These are phyloP conservation scores for Gymnocheta viridis DNA, from an alignment of 2,888 invertebrate species.

Conservation along the genomic window DNA sequence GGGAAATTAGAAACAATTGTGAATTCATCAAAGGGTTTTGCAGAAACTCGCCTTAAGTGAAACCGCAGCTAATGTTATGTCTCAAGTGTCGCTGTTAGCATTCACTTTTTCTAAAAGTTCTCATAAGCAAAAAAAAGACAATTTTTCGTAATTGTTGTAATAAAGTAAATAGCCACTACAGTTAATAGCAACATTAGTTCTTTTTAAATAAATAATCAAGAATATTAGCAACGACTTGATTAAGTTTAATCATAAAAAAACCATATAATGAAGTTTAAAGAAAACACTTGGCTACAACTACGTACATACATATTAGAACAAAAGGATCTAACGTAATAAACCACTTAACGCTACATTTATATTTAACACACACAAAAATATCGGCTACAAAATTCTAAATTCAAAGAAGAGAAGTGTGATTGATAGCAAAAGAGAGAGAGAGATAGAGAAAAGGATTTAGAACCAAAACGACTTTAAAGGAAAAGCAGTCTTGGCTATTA, in stretches of 20 bases:
- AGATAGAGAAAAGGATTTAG: not conserved
- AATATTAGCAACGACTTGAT: not conserved
- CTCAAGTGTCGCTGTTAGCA: not conserved
- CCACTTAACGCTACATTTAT: not conserved
- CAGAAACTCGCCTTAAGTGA: not conserved
- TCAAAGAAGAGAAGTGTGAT: not conserved
- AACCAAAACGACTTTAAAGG: too few species aligned
- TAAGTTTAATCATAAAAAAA: not conserved
- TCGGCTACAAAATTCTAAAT: not conserved
- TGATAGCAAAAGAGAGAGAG: not conserved
- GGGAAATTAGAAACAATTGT: not conserved
- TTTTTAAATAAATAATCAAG: slow-evolving; percentile 14
- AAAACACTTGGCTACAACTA: slow-evolving; percentile 7
- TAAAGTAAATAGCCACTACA: not conserved
- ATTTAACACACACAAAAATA: not conserved
- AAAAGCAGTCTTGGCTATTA: too few species aligned
- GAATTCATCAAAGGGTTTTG: not conserved
- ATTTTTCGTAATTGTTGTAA: slow-evolving; percentile 2
- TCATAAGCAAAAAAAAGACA: not conserved
- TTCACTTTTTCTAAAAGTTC: not conserved
- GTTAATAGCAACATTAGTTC: not conserved
- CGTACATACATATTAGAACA: not conserved
- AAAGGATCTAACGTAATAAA: not conserved
- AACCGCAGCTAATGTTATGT: not conserved
- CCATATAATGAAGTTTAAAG: not conserved